Base-by-base conservation (phyloP, 1,140 invertebrate species). In the Drosophila setifemur region DNA sequence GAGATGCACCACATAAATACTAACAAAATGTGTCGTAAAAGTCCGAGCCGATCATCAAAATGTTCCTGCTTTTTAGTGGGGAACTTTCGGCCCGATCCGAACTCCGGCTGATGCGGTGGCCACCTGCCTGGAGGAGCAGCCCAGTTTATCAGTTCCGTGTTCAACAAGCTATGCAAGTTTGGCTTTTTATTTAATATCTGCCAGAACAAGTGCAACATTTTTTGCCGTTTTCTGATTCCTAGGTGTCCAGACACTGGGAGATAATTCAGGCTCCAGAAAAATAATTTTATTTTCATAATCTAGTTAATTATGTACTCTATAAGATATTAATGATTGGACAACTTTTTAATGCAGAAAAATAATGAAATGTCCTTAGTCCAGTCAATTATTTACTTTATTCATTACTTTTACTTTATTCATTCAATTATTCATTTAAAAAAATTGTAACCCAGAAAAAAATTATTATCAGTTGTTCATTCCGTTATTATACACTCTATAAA, bases 11-110 rank as follows among this genome's bases (percentile, higher is more conserved):
- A 75, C 82, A 86, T 86, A 86, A 86, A 86, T 86, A 86, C 49
- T 67, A 75, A 58, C 75, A 79, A 81, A 83, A 70, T 85, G 81
- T 86, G 81, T 86, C 81, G 81, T 85, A 81, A 85, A 85, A 72
- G 75, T 82, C 78, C 37, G 53, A 66, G 28, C 52, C 53, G 66
- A 72, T 79, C 81, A 79, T 85, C 77, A 75, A 85, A 85, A 61
- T 64, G 61, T 66, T 49, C 9, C 26, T 5, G 21, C 21, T 11
- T 14, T 18, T 40, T 63, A 6, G 28, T 55, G 37, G 14, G 6
- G 0, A 19, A 7, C 7, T 9, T 48, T 23, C 6, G 4, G 29
- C n/a, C 11, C 19, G 29, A 11, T 4, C 4, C 9, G 16, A 21
- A 16, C 11, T 4, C 5, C 8, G 25, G 35, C 8, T 35, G 16